Conservation (phyloP, 2,888 invertebrate species). For the Steromphala cineraria region DNA sequence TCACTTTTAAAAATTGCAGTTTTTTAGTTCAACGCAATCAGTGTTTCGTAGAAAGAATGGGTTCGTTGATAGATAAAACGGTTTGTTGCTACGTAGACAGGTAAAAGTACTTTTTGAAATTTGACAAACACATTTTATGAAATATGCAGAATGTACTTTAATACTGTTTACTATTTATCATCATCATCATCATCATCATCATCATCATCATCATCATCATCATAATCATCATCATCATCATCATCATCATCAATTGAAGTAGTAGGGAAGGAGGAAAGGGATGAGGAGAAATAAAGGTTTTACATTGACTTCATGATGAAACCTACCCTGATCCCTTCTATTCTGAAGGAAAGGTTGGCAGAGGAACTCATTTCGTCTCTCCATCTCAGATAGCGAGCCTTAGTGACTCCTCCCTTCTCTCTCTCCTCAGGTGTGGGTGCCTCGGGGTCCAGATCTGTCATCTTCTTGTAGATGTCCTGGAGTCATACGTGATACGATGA, state of each 20-base stretch:
- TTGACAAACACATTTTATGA: no score
- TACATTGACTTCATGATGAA: neutral
- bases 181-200: conserved; percentile 10
- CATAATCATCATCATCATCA: neutral
- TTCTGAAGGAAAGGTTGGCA: conserved; percentile 67
- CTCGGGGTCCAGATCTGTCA: conserved; percentile 92
- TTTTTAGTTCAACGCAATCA: no score
- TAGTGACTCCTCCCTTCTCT: conserved; percentile 91
- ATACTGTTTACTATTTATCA: neutral
- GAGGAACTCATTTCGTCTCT: conserved; percentile 71
- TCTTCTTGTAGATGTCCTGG: conserved; percentile 96
- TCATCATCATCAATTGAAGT: neutral
- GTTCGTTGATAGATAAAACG: no score
- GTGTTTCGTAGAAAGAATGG: no score
- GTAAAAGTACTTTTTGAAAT: no score
- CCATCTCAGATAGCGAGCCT: conserved; percentile 80
- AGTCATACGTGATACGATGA: neutral
- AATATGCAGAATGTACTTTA: no score
- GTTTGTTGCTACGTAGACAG: no score
- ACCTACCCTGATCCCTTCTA: conserved; percentile 70
- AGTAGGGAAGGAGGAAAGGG: no score
- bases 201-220: conserved; percentile 13
- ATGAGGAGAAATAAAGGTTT: neutral
- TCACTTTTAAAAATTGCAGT: no score
- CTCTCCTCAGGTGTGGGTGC: conserved; percentile 95